Conservation (phyloP, 2,113 vertebrate species). For the Bagarius yarrelli region DNA sequence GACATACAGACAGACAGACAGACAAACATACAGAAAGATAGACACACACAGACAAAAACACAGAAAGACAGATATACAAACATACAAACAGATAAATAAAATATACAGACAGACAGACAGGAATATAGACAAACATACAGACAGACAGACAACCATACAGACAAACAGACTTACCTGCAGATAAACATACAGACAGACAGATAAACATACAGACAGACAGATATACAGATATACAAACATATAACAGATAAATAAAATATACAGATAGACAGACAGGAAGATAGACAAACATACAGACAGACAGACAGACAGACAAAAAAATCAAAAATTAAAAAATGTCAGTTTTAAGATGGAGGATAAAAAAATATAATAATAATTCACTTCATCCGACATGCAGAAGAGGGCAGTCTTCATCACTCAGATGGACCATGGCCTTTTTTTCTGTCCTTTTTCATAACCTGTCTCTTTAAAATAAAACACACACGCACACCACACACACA, state of each 20-base stretch:
- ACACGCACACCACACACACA: conserved; percentile 20
- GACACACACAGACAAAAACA: too few species aligned
- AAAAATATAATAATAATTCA: conserved; percentile 36
- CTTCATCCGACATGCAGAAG: conserved; percentile 70
- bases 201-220: too few species aligned
- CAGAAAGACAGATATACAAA: neutral
- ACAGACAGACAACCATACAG: neutral
- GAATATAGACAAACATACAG: neutral
- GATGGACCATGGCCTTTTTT: conserved; percentile 39
- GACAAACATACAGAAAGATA: neutral
- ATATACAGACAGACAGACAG: neutral
- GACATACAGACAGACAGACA: neutral
- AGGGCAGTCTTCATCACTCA: conserved; percentile 74
- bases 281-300: too few species aligned
- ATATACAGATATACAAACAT: too few species aligned
- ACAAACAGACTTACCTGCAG: too few species aligned
- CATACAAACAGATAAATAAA: too few species aligned
- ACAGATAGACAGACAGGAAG: too few species aligned
- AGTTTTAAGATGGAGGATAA: conserved; percentile 45
- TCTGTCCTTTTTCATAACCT: conserved; percentile 38
- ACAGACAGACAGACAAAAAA: too few species aligned
- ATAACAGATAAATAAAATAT: too few species aligned
- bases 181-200: too few species aligned
- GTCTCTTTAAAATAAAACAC: conserved; percentile 12
- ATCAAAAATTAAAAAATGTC: too few species aligned